Percentiles rank a stretch among this genome's conserved stretches.
Conservation (phyloP, 2,888 invertebrate species). For the Malacosoma neustria region DNA sequence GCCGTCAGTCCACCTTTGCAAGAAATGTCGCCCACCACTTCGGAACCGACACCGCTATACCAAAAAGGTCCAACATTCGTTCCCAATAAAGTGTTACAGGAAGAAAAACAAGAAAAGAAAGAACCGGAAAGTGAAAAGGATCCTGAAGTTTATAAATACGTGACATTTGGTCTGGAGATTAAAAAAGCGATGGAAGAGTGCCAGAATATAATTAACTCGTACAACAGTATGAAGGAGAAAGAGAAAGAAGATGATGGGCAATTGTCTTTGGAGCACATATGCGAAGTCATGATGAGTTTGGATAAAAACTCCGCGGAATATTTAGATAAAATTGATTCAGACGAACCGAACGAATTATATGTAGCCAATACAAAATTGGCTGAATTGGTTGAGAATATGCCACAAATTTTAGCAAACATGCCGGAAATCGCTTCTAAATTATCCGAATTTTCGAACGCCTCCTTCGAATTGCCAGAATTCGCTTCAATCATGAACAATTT, state of each 20-base stretch:
- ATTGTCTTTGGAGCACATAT: slow-evolving; percentile 52
- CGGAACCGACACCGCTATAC: slow-evolving; percentile 45
- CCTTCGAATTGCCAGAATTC: slow-evolving; percentile 56
- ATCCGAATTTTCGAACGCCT: slow-evolving; percentile 50
- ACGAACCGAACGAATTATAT: slow-evolving; percentile 36
- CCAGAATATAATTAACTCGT: slow-evolving; percentile 61
- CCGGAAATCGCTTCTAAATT: slow-evolving; percentile 55
- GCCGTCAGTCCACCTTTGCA: slow-evolving; percentile 61
- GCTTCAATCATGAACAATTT: slow-evolving; percentile 54
- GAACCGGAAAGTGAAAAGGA: slow-evolving; percentile 29
- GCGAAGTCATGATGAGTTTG: slow-evolving; percentile 57
- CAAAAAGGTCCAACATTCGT: slow-evolving; percentile 43
- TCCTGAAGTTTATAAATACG: slow-evolving; percentile 49
- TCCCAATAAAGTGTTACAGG: slow-evolving; percentile 38
- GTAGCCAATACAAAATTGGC: slow-evolving; percentile 45
- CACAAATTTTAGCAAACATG: slow-evolving; percentile 60
- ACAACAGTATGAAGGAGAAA: slow-evolving; percentile 37
- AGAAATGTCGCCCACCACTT: slow-evolving; percentile 54
- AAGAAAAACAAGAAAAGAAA: slow-evolving; percentile 26
- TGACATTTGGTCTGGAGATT: slow-evolving; percentile 56
- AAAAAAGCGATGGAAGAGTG: slow-evolving; percentile 68
- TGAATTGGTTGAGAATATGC: slow-evolving; percentile 58
- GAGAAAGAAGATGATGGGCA: slow-evolving; percentile 27
- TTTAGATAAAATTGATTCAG: slow-evolving; percentile 44
- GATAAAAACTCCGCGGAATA: slow-evolving; percentile 54